Evolutionary conservation across 2,888 invertebrate genomes (phyloP).

Genomic region (Drosophila rubida): DNA sequence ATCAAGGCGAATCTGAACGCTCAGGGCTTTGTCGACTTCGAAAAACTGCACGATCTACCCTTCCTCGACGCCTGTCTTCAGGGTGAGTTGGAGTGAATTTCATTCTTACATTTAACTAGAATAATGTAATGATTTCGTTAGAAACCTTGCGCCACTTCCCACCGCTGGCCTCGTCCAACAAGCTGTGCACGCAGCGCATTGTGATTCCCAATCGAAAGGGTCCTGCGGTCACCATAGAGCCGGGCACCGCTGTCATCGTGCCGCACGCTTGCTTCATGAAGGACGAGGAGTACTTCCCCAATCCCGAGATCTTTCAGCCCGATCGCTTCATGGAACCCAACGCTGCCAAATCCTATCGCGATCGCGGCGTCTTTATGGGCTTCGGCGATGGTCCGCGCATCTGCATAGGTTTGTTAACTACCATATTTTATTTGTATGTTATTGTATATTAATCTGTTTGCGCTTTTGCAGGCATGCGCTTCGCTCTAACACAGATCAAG

Average conservation of each 20-base stretch:
- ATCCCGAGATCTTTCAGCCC: conserved; percentile 52
- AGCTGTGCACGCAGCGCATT: conserved; percentile 8
- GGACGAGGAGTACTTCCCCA: conserved; percentile 10
- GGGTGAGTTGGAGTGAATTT: not conserved
- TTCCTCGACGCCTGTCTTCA: conserved; percentile 15
- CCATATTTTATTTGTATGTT: not conserved
- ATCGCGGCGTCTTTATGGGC: conserved; percentile 71
- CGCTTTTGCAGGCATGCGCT: conserved; percentile 17
- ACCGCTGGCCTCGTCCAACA: not conserved
- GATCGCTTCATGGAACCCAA: conserved; percentile 78
- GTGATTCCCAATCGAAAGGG: conserved; percentile 12
- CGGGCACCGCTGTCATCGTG: conserved; percentile 4
- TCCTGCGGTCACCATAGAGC: not conserved
- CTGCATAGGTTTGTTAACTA: conserved; percentile 46
- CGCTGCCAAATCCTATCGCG: conserved; percentile 69
- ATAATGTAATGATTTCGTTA: not conserved
- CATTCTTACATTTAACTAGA: not conserved
- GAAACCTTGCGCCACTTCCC: conserved; percentile 11
- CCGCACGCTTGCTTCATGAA: conserved; percentile 5
- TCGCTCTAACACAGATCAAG: conserved; percentile 11
- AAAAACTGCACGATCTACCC: conserved; percentile 9
- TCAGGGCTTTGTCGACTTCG: conserved; percentile 10
- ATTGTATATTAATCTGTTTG: not conserved
- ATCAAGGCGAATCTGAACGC: conserved; percentile 2
- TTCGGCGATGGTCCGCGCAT: conserved; percentile 82